phyloP scores from a whole-genome alignment of 2,113 vertebrate genomes.

The Labrus mixtus region DNA sequence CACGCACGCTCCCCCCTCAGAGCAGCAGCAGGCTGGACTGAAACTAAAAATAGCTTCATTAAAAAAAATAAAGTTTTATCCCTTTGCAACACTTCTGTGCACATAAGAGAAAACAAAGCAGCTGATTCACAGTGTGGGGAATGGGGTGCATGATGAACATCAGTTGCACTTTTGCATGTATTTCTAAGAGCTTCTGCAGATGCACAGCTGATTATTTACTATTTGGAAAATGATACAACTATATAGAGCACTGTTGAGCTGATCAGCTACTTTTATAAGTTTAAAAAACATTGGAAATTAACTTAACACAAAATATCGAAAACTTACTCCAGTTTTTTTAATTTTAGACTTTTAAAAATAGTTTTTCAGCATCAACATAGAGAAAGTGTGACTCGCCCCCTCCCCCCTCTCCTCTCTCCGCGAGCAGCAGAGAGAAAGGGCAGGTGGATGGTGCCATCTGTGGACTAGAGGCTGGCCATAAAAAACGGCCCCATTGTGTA shows the following conservation, averaged over 20 bases:
- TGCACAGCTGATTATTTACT: not conserved
- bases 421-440: constrained; percentile 60
- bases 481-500: constrained; percentile 78
- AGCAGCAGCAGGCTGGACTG: constrained; percentile 19
- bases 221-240: not conserved
- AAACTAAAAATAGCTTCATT: constrained; percentile 65
- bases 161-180: not conserved
- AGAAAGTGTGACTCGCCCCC: constrained; percentile 53
- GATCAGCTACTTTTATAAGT: not conserved
- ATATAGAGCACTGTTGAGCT: not conserved
- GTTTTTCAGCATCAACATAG: constrained; percentile 21
- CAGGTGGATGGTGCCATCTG: constrained; percentile 86
- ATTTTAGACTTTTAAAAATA: constrained; percentile 10
- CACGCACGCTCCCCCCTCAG: constrained; percentile 35
- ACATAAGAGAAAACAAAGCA: not conserved
- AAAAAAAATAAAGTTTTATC: constrained; percentile 17
- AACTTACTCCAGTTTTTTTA: not conserved
- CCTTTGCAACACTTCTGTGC: constrained; percentile 18
- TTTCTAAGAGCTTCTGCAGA: not conserved
- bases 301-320: not conserved
- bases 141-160: not conserved
- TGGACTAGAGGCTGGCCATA: constrained; percentile 70
- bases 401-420: not conserved
- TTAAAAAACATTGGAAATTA: not conserved
- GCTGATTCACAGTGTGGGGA: not conserved